These are phyloP conservation scores for Ornithorhynchus anatinus DNA, from an alignment of 2,113 vertebrate genomes.

Conservation along the genomic window DNA sequence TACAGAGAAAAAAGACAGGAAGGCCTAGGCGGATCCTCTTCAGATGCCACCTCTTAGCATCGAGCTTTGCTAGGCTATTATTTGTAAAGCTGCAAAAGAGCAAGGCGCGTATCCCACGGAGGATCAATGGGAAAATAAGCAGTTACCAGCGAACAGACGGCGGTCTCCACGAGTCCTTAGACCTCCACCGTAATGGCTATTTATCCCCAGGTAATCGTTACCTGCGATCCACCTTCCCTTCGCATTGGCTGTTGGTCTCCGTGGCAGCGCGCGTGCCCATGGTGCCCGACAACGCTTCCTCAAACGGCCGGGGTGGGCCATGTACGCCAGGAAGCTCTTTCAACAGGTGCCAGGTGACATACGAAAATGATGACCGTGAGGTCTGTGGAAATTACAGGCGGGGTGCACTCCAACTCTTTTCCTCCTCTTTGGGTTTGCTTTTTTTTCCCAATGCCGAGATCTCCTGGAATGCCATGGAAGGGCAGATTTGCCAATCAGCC, in stretches of 20 bases:
- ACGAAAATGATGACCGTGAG: not conserved
- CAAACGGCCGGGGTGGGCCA: not conserved
- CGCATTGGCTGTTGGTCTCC: slow-evolving; percentile 28
- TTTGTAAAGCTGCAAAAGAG: slow-evolving; percentile 59
- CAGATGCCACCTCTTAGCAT: slow-evolving; percentile 41
- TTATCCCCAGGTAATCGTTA: slow-evolving; percentile 60
- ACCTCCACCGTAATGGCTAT: slow-evolving; percentile 48
- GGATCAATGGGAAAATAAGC: slow-evolving; percentile 50
- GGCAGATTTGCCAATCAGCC: too few relatives aligned
- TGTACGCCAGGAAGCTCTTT: too few relatives aligned
- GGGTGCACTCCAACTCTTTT: not conserved
- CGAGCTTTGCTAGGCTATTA: slow-evolving; percentile 56
- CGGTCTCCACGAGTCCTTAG: slow-evolving; percentile 40
- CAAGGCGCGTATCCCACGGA: slow-evolving; percentile 7
- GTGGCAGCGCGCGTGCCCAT: slow-evolving; percentile 10
- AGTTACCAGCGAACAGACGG: slow-evolving; percentile 42
- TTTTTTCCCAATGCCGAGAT: too few relatives aligned
- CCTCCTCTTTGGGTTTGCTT: too few relatives aligned
- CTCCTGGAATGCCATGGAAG: too few relatives aligned
- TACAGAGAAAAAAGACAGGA: slow-evolving; percentile 60
- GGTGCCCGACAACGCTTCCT: not conserved
- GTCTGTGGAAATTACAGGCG: not conserved
- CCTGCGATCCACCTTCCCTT: slow-evolving; percentile 25
- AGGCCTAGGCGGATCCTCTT: slow-evolving; percentile 36
- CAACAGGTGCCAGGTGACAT: not conserved